Conservation (phyloP, 2,888 invertebrate genomes). For the Noctua fimbriata region DNA sequence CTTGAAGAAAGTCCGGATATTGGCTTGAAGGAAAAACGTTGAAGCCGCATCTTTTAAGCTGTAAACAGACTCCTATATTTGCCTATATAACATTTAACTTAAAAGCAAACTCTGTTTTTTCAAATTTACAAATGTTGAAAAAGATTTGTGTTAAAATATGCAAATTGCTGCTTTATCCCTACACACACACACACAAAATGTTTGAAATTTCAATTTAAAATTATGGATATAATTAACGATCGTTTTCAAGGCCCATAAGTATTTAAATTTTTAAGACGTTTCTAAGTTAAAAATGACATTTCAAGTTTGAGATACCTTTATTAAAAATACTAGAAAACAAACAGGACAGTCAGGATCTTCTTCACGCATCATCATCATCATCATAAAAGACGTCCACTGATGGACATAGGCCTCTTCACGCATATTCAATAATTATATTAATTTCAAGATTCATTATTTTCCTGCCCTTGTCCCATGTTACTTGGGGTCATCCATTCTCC, state of each 20-base stretch:
- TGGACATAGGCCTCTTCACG: no score
- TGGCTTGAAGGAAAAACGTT: slow-evolving; percentile 49
- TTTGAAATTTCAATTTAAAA: neutral
- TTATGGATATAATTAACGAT: neutral
- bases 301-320: neutral
- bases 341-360: neutral
- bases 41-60: neutral
- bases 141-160: no score
- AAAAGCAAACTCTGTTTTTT: neutral
- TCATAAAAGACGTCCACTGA: no score
- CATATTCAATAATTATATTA: no score
- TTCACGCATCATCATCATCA: no score
- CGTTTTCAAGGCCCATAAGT: neutral
- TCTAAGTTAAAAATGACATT: neutral
- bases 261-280: no score
- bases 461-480: no score
- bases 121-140: no score
- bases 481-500: no score
- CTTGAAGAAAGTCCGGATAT: slow-evolving; percentile 70
- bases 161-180: no score
- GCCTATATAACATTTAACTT: neutral
- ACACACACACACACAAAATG: no score
- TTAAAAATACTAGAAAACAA: neutral
- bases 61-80: neutral
- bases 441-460: no score